Evolutionary conservation across 2,113 vertebrate species (phyloP).

Genomic region (Dolichotis patagonum): DNA sequence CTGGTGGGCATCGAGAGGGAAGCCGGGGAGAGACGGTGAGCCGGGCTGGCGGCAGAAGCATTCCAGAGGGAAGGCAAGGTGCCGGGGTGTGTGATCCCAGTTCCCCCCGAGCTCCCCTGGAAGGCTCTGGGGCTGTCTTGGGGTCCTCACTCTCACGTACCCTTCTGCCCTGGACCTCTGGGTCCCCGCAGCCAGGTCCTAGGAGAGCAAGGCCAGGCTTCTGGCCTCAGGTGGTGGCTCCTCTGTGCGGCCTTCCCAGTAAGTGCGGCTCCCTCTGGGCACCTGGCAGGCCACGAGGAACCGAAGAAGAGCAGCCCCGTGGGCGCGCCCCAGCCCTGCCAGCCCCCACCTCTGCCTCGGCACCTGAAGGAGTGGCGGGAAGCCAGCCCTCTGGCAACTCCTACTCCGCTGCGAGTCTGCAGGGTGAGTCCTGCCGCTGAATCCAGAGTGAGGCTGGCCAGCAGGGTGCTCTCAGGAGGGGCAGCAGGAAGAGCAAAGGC

Average conservation of each 20-base stretch:
- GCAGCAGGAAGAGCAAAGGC: neutral
- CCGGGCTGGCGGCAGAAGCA: conserved; percentile 21
- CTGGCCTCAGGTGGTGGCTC: neutral
- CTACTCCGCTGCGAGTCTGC: neutral
- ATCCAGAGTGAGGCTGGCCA: neutral
- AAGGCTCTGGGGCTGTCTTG: neutral
- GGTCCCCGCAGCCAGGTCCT: neutral
- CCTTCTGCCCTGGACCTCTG: neutral
- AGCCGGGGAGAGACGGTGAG: conserved; percentile 57
- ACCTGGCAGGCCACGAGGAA: neutral
- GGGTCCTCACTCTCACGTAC: neutral
- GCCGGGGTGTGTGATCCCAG: neutral
- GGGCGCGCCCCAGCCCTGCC: rapidly evolving
- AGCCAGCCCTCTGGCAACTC: neutral
- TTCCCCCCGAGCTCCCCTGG: neutral
- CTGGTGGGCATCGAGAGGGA: conserved; percentile 65
- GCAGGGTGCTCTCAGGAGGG: neutral
- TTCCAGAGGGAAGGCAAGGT: conserved; percentile 68
- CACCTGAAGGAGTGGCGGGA: neutral
- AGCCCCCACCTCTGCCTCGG: neutral
- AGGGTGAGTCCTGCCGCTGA: neutral
- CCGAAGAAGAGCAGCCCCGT: rapidly evolving
- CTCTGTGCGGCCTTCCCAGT: neutral
- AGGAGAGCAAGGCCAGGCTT: neutral
- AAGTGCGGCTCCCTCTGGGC: neutral